These are phyloP conservation scores for Melinaea marsaeus DNA, from an alignment of 2,888 invertebrate genomes.

Conservation along the genomic window DNA sequence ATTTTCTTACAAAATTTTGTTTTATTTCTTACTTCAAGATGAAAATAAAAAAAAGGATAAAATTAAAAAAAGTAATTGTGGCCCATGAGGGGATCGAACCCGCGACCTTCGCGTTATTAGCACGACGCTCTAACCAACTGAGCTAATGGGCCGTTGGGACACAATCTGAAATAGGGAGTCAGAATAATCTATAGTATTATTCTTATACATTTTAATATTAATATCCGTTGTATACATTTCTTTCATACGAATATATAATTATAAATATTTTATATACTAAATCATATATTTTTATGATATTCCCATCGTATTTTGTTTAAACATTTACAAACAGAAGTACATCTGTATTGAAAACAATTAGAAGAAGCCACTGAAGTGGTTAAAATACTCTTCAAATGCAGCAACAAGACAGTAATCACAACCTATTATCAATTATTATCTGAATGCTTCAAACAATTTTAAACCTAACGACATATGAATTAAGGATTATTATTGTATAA, in stretches of 20 bases:
- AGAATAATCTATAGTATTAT: background rate
- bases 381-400: conserved; percentile 10
- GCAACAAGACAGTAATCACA: conserved; percentile 19
- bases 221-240: too few species aligned
- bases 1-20: background rate
- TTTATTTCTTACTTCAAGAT: background rate
- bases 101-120: conserved; percentile 87
- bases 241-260: too few species aligned
- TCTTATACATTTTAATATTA: background rate
- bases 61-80: conserved; percentile 37
- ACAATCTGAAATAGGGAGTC: background rate
- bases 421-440: conserved; percentile 12
- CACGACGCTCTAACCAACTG: conserved; percentile 87
- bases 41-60: conserved; percentile 6
- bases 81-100: conserved; percentile 87
- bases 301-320: too few species aligned
- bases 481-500: background rate
- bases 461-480: background rate
- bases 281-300: too few species aligned
- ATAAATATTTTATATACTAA: too few species aligned
- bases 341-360: background rate
- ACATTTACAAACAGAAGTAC: background rate
- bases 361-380: background rate
- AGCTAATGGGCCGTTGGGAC: conserved; percentile 73
- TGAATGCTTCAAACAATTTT: background rate